phyloP scores from a whole-genome alignment of 2,888 invertebrate species.

The Andrena trimmerana region DNA sequence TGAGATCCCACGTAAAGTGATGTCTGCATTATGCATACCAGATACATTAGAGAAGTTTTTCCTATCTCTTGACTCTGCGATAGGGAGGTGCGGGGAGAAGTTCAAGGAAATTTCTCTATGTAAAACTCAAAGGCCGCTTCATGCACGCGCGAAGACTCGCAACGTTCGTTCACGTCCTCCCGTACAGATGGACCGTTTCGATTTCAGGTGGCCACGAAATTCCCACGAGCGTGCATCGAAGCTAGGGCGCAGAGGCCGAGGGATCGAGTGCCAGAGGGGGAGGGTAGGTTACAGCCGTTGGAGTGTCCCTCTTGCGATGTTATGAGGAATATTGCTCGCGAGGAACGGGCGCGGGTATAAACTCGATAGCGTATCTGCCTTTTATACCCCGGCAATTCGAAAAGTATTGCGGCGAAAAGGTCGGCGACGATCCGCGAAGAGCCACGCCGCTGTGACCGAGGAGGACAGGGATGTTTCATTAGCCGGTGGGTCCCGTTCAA shows the following conservation, averaged over 20 bases:
- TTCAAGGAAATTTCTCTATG: not conserved
- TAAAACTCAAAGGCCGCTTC: slow-evolving; percentile 9
- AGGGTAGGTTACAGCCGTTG: not conserved
- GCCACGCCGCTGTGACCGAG: not conserved
- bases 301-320: not conserved
- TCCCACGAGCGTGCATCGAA: not conserved
- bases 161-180: not conserved
- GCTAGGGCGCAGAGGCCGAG: not conserved
- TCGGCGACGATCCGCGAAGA: not conserved
- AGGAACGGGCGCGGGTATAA: slow-evolving; percentile 11
- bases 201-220: slow-evolving; percentile 14
- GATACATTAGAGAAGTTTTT: not conserved
- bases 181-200: not conserved
- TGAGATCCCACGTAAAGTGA: not conserved
- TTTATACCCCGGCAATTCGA: slow-evolving; percentile 12
- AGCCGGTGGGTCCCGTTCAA: not conserved
- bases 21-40: slow-evolving; percentile 5
- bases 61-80: not conserved
- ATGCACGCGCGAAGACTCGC: not conserved
- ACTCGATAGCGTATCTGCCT: not conserved
- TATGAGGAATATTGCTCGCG: slow-evolving; percentile 8
- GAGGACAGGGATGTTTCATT: not conserved
- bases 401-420: slow-evolving; percentile 3
- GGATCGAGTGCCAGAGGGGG: not conserved
- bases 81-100: no score